These are phyloP conservation scores for Tiliacea citrago DNA, from an alignment of 2,888 invertebrate species.

Conservation along the genomic window DNA sequence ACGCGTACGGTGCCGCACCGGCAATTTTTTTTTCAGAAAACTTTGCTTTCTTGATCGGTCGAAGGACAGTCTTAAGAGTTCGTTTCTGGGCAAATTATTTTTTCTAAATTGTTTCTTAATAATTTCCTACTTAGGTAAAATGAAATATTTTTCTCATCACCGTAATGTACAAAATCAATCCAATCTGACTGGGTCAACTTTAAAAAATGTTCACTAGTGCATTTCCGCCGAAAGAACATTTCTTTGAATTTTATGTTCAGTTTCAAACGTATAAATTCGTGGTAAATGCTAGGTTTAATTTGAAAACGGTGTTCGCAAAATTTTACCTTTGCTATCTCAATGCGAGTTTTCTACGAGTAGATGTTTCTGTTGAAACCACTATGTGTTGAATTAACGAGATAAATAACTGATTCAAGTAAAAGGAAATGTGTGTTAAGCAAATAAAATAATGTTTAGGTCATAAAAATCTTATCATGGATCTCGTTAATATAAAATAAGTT, in stretches of 20 bases:
- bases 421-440: background rate
- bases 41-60: background rate
- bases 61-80: background rate
- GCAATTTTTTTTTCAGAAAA: background rate
- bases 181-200: background rate
- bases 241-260: slow-evolving; percentile 21
- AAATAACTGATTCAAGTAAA: background rate
- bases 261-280: slow-evolving; percentile 6
- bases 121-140: background rate
- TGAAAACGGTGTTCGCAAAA: background rate
- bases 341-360: background rate
- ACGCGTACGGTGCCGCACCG: too few relatives aligned
- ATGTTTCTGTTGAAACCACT: background rate
- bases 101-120: background rate
- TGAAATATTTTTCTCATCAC: background rate
- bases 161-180: background rate
- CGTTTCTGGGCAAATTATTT: background rate
- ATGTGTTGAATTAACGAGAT: background rate
- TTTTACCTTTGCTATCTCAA: slow-evolving; percentile 1
- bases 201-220: background rate
- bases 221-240: slow-evolving; percentile 6
- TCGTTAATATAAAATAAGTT: background rate
- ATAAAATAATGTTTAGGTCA: slow-evolving; percentile 5
- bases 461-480: slow-evolving; percentile 5
- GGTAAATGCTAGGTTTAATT: background rate